Conservation (phyloP, 2,888 invertebrate genomes). For the Harpagoxenus sublaevis region DNA sequence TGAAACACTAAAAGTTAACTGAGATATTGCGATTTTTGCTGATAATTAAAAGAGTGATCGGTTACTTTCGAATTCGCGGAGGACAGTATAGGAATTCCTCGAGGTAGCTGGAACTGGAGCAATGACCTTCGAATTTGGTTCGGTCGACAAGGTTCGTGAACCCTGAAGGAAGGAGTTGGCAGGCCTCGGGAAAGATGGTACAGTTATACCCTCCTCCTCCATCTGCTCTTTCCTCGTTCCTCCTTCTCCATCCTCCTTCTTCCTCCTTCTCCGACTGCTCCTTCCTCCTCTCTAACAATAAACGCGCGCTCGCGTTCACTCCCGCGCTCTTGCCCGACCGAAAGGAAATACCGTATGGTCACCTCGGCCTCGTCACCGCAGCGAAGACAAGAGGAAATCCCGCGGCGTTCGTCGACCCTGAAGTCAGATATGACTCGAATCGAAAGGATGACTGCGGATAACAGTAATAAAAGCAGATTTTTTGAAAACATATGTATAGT, state of each 20-base stretch:
- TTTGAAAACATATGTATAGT: not conserved
- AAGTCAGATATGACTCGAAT: conserved; percentile 48
- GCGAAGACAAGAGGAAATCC: conserved; percentile 73
- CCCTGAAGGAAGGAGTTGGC: conserved; percentile 72
- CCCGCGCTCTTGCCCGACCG: conserved; percentile 67
- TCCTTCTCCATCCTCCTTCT: conserved; percentile 63
- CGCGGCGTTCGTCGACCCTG: conserved; percentile 70
- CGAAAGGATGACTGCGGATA: conserved; percentile 36
- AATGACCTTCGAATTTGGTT: conserved; percentile 79
- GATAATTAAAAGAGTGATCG: not conserved
- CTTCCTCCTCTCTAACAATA: conserved; percentile 68
- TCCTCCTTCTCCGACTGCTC: conserved; percentile 18
- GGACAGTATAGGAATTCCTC: not conserved
- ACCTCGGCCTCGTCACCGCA: conserved; percentile 72
- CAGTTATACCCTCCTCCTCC: conserved; percentile 76
- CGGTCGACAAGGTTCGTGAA: conserved; percentile 78
- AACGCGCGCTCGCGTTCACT: conserved; percentile 66
- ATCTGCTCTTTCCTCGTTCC: conserved; percentile 43
- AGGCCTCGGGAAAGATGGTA: conserved; percentile 77
- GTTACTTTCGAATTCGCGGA: conserved; percentile 54
- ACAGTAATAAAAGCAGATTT: conserved; percentile 31
- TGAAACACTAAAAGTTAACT: not conserved
- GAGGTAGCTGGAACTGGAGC: conserved; percentile 74
- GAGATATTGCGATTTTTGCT: not conserved
- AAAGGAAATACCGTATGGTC: conserved; percentile 80